Evolutionary conservation across 2,888 invertebrate species (phyloP).

Genomic region (Cantharis lateralis): DNA sequence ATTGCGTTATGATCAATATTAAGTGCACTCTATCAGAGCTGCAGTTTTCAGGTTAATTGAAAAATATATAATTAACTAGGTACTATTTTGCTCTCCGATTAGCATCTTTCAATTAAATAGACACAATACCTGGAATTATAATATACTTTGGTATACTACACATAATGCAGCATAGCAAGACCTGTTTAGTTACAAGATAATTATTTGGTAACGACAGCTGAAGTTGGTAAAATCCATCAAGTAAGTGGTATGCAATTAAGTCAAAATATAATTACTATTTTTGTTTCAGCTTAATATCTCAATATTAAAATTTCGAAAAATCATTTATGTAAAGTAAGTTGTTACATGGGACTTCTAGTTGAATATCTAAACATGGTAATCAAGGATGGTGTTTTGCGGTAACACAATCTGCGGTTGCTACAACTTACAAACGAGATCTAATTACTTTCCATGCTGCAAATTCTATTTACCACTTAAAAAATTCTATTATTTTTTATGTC

Average conservation of each 20-base stretch:
- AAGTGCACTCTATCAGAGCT: neutral
- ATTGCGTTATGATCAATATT: neutral
- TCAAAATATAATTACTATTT: slow-evolving; percentile 5
- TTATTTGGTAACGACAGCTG: neutral
- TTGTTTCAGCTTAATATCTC: neutral
- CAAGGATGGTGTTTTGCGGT: slow-evolving; percentile 1
- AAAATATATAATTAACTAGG: neutral
- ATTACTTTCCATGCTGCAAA: slow-evolving; percentile 17
- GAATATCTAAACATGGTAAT: neutral
- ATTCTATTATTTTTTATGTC: neutral
- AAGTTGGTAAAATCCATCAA: slow-evolving; percentile 7
- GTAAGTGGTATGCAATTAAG: slow-evolving; percentile 4
- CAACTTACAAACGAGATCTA: slow-evolving; percentile 14
- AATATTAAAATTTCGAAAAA: neutral
- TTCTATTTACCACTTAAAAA: slow-evolving; percentile 13
- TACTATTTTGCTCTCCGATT: neutral
- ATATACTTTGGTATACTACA: neutral
- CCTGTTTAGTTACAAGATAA: slow-evolving; percentile 1
- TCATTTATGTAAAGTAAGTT: neutral
- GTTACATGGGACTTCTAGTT: neutral
- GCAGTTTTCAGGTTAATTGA: neutral
- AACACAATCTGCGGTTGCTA: slow-evolving; percentile 11
- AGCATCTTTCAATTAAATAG: slow-evolving; percentile 15
- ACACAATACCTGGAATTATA: slow-evolving; percentile 9
- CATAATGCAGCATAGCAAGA: slow-evolving; percentile 2